Conservation (phyloP, 2,888 invertebrate genomes). For the Trachelus iudaicus region DNA sequence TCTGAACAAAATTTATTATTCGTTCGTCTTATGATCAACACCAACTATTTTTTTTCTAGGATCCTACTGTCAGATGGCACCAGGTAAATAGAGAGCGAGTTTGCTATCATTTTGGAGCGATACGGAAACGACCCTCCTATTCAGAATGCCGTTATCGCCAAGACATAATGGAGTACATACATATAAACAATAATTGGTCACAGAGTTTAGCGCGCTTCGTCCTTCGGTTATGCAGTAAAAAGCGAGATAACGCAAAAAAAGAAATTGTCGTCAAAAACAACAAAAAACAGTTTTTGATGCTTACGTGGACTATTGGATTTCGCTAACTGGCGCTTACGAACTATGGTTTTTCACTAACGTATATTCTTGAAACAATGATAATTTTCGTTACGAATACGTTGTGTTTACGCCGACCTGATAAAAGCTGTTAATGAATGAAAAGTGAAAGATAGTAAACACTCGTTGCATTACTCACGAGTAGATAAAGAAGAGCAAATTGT, state of each 20-base stretch:
- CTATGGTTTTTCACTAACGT: background rate
- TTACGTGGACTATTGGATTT: background rate
- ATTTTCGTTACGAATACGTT: background rate
- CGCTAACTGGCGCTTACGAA: background rate
- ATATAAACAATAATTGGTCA: background rate
- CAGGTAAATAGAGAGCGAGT: conserved; percentile 46
- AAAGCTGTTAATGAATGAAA: background rate
- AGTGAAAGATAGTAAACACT: background rate
- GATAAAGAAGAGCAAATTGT: background rate
- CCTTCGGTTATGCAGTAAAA: background rate
- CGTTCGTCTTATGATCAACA: conserved; percentile 1
- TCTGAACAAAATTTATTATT: background rate
- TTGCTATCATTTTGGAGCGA: background rate
- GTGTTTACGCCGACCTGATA: background rate
- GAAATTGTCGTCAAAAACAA: background rate
- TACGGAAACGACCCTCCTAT: background rate
- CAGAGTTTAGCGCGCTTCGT: background rate
- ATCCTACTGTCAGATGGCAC: conserved; percentile 58
- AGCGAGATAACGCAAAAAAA: background rate
- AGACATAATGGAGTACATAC: background rate
- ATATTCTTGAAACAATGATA: background rate
- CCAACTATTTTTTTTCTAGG: conserved; percentile 42
- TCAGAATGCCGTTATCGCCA: background rate
- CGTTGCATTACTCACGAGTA: background rate
- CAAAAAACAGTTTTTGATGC: background rate